These are phyloP conservation scores for Epistrophella euchroma DNA, from an alignment of 2,888 invertebrate genomes.

Conservation along the genomic window DNA sequence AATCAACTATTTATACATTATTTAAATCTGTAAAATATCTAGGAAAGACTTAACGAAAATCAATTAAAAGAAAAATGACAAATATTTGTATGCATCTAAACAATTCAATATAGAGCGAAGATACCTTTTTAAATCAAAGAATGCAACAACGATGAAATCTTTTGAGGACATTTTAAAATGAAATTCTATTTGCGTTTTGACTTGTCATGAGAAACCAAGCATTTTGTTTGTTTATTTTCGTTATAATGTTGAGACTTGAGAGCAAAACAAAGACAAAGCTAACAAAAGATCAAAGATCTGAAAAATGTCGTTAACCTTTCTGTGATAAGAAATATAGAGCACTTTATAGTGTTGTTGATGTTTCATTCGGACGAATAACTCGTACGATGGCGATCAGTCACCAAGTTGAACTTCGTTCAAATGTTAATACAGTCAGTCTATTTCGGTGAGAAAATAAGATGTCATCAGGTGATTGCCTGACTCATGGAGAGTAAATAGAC, in stretches of 20 bases:
- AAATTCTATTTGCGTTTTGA: slow-evolving; percentile 25
- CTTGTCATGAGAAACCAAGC: slow-evolving; percentile 15
- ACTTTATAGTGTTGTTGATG: slow-evolving; percentile 28
- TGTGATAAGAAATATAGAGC: slow-evolving; percentile 53
- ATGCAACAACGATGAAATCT: slow-evolving; percentile 9
- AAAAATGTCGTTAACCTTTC: slow-evolving; percentile 60
- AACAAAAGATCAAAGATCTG: slow-evolving; percentile 38
- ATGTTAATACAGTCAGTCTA: background rate
- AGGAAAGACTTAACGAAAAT: background rate
- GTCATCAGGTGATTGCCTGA: too few relatives aligned
- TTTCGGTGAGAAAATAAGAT: background rate
- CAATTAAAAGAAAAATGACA: slow-evolving; percentile 5
- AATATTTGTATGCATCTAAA: background rate
- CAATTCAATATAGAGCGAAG: background rate
- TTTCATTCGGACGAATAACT: background rate
- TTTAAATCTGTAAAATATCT: background rate
- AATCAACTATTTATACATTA: slow-evolving; percentile 1
- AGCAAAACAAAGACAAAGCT: slow-evolving; percentile 16
- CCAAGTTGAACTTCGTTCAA: background rate
- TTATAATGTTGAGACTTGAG: background rate
- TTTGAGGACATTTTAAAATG: slow-evolving; percentile 7
- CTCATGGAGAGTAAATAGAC: too few relatives aligned
- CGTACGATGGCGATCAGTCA: background rate
- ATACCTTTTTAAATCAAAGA: slow-evolving; percentile 4
- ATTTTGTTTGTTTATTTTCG: slow-evolving; percentile 16